Evolutionary conservation across 2,797 vertebrate genomes (phyloP).

Genomic region (Myotis myotis): DNA sequence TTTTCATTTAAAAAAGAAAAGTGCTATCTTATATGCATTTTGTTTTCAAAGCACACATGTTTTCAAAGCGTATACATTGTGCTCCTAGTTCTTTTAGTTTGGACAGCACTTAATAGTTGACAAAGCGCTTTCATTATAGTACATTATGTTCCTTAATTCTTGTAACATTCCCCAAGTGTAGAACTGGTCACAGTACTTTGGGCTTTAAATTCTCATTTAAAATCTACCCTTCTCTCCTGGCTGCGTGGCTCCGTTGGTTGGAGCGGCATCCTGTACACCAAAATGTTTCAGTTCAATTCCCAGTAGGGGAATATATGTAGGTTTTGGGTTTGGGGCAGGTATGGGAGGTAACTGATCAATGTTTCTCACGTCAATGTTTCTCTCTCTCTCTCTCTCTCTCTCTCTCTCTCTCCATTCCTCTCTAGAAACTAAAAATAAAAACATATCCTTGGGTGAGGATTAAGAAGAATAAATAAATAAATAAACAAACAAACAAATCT

Average conservation of each 20-base stretch:
- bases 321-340: neutral
- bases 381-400: neutral
- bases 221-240: neutral
- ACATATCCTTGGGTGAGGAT: neutral
- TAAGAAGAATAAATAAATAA: neutral
- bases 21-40: neutral
- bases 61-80: neutral
- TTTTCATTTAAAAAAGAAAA: constrained; percentile 54
- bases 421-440: neutral
- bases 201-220: neutral
- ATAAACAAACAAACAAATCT: neutral
- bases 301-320: neutral
- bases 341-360: neutral
- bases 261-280: neutral
- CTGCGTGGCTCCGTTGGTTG: neutral
- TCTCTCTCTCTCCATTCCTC: neutral
- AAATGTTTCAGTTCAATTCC: neutral
- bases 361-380: neutral
- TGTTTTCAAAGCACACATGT: neutral
- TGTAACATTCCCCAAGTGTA: neutral
- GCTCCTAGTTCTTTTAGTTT: neutral
- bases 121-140: neutral
- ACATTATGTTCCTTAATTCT: neutral
- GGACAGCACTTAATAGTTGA: neutral
- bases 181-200: neutral